Conservation (phyloP, 2,113 vertebrate genomes). For the Chelonoidis abingdonii region DNA sequence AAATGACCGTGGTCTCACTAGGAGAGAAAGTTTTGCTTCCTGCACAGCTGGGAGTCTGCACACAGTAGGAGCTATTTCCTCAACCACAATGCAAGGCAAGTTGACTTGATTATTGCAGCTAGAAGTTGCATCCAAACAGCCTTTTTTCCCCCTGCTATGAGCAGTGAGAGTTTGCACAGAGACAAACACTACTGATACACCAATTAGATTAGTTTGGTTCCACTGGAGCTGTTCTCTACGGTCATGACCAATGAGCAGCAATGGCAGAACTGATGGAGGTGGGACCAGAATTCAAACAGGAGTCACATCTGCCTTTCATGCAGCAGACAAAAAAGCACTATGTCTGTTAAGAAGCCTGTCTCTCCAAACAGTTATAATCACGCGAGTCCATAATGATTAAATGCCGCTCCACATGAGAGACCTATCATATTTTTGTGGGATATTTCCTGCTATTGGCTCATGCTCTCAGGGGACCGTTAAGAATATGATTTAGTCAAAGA, state of each 20-base stretch:
- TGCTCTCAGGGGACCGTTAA: background rate
- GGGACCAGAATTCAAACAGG: background rate
- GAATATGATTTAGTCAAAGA: no score
- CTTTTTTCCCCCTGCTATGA: background rate
- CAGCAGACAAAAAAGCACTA: background rate
- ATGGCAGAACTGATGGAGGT: background rate
- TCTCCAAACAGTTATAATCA: background rate
- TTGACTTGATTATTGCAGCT: fast-evolving
- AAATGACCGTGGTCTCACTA: background rate
- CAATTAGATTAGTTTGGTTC: background rate
- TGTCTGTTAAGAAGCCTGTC: constrained; percentile 8
- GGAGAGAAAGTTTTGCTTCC: background rate
- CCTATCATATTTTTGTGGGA: background rate
- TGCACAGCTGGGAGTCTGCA: fast-evolving
- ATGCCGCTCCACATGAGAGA: background rate
- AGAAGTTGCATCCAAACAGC: background rate
- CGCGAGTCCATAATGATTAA: background rate
- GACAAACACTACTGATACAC: fast-evolving
- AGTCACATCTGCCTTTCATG: background rate
- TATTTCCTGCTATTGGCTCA: background rate
- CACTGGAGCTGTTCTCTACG: background rate
- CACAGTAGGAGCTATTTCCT: background rate
- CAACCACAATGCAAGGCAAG: background rate
- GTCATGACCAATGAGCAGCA: background rate
- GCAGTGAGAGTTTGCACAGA: fast-evolving